Evolutionary conservation across 2,797 vertebrate species (phyloP), one percentile per base, ranked within the genome.

Genomic region (Xenopus petersii): DNA sequence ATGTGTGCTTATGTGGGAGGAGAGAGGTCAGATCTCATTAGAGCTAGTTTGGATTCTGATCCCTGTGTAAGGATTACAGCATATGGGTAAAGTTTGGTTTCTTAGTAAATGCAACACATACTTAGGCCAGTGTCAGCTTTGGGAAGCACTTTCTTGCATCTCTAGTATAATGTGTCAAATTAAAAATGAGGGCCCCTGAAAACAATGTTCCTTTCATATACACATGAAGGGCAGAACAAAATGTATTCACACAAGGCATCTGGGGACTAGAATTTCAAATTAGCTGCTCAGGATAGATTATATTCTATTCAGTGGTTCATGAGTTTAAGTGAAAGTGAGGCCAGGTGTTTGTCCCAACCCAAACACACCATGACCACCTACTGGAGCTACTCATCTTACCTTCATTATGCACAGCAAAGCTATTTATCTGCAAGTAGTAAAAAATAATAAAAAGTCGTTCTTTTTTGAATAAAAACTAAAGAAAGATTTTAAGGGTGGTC

Each of bases 11-110:
- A 26, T 13, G 54, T 70, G 30, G 61, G 61, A 70, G 71, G 55
- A 36, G 63, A 36, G 70, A 77, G 70, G 70, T 73, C 42, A 49
- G 47, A 77, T 56, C 75, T 68, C 71, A 69, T 74, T 79, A 74
- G 59, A 33, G 15, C 62, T 12, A 21, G 21, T 36, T 17, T 67
- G 64, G 64, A 77, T 67, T 77, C 63, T 42, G 26, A 72, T 72
- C 58, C 4, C 46, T 54, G 46, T 33, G 60, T 65, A 69, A 21
- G 59, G 75, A 78, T 78, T 78, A 72, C 56, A 47, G 67, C 51
- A 67, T 67, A 71, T 42, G 47, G 10, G 46, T 6, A 15, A 76
- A 71, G 59, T 24, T 48, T 46, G 48, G 69, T 55, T 60, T 66
- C 46, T 65, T 46, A 16, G 42, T 64, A 49, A 30, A 4, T 30